Conservation (phyloP, 2,888 invertebrate genomes). For the Netelia fuscicornis region DNA sequence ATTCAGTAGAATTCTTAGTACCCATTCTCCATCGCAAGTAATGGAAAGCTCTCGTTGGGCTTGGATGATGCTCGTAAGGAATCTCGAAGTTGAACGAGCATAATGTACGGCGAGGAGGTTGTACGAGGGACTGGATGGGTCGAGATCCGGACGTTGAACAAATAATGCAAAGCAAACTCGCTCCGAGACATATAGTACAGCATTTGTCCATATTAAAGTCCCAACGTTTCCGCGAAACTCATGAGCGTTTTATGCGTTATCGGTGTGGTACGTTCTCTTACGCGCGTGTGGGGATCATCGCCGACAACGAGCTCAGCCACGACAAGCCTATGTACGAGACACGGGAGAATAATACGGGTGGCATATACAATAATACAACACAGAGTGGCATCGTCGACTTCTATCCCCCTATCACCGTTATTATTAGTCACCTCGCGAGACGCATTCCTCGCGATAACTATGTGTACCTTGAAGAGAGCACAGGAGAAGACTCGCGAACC, state of each 20-base stretch:
- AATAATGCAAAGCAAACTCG: constrained; percentile 83
- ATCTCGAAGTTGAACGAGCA: constrained; percentile 62
- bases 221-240: constrained; percentile 66
- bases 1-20: neutral
- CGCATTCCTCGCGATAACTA: constrained; percentile 77
- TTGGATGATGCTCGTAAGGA: constrained; percentile 50
- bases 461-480: constrained; percentile 74
- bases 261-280: constrained; percentile 37
- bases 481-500: constrained; percentile 60
- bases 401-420: constrained; percentile 69
- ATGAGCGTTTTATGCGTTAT: constrained; percentile 68
- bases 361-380: constrained; percentile 30
- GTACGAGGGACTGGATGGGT: constrained; percentile 1
- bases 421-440: constrained; percentile 75
- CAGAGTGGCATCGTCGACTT: constrained; percentile 43
- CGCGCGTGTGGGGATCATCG: constrained; percentile 66
- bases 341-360: constrained; percentile 29
- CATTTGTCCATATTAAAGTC: constrained; percentile 83
- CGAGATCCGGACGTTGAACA: constrained; percentile 76
- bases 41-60: constrained; percentile 33
- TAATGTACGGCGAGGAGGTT: constrained; percentile 57
- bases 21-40: constrained; percentile 1
- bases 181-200: constrained; percentile 81
- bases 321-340: neutral
- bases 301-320: constrained; percentile 1